Conservation (phyloP, 2,113 vertebrate species). For the Stigmatopora argus region DNA sequence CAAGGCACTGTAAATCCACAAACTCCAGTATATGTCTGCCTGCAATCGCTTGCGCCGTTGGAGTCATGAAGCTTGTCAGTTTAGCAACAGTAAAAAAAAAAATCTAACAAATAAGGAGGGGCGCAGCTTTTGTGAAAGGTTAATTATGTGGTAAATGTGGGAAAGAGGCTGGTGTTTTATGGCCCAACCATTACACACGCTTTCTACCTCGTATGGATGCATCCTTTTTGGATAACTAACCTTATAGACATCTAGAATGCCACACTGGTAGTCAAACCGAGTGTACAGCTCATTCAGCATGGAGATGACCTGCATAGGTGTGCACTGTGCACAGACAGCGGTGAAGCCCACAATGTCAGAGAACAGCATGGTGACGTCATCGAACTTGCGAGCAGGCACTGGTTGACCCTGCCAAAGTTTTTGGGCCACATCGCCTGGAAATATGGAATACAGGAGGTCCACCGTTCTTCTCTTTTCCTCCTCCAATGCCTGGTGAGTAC, state of each 20-base stretch:
- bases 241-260: slow-evolving; percentile 97
- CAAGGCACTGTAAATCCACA: no score
- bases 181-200: background rate
- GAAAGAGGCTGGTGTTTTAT: background rate
- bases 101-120: no score
- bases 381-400: slow-evolving; percentile 92
- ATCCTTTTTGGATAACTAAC: slow-evolving; percentile 61
- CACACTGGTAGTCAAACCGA: slow-evolving; percentile 95
- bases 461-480: slow-evolving; percentile 97
- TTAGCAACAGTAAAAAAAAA: no score
- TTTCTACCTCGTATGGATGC: background rate
- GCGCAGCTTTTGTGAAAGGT: no score
- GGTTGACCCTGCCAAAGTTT: slow-evolving; percentile 92
- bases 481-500: slow-evolving; percentile 90
- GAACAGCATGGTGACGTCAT: slow-evolving; percentile 98
- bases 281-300: slow-evolving; percentile 99
- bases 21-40: no score
- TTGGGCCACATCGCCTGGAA: slow-evolving; percentile 95
- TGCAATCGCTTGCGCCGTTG: no score
- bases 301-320: slow-evolving; percentile 98
- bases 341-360: slow-evolving; percentile 98
- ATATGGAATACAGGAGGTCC: slow-evolving; percentile 96
- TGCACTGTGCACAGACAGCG: slow-evolving; percentile 94
- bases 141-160: background rate
- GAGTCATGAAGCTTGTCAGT: no score